Percentiles rank a stretch among this genome's conserved stretches.
Conservation (phyloP, 2,797 vertebrate genomes). For the Pseudocheirus occidentalis region DNA sequence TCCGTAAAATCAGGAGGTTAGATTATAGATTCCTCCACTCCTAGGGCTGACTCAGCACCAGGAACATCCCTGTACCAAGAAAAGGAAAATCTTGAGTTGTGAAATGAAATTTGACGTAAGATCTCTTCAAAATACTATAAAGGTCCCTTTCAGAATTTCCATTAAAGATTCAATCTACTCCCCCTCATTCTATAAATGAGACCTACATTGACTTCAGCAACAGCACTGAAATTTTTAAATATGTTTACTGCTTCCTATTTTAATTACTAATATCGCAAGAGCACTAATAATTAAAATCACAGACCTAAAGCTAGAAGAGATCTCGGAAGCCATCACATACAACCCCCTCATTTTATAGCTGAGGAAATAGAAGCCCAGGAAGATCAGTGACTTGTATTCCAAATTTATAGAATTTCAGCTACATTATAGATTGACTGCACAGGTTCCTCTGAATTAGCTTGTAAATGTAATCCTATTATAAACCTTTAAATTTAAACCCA, state of each 20-base stretch:
- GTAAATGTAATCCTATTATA: not conserved
- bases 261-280: not conserved
- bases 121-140: not conserved
- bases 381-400: not conserved
- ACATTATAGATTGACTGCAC: too few relatives aligned
- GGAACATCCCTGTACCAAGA: not conserved
- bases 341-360: not conserved
- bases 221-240: not conserved
- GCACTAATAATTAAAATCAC: not conserved
- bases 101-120: conserved; percentile 45
- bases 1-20: not conserved
- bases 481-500: not conserved
- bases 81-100: conserved; percentile 24
- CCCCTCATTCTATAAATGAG: not conserved
- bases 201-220: conserved; percentile 3
- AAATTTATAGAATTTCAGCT: too few relatives aligned
- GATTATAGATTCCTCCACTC: not conserved
- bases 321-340: not conserved
- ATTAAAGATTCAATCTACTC: not conserved
- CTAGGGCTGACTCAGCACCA: not conserved
- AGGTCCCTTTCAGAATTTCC: not conserved
- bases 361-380: not conserved
- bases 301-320: not conserved
- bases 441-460: not conserved
- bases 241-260: not conserved